These are phyloP conservation scores for Coregonus ussuriensis DNA, from an alignment of 2,797 vertebrate genomes.

Conservation along the genomic window DNA sequence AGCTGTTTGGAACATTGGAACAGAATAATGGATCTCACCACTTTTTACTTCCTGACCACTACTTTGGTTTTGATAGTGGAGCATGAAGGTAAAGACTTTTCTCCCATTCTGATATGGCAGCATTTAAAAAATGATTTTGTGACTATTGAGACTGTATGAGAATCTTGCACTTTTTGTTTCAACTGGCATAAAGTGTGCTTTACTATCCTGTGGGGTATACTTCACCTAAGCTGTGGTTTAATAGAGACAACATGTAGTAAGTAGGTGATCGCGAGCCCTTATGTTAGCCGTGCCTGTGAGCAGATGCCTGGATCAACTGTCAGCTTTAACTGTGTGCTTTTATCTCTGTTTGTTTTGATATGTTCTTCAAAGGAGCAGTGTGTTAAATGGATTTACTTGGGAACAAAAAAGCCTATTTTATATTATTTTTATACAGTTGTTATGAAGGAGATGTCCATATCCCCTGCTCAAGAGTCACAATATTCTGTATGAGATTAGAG, in stretches of 20 bases:
- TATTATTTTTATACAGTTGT: neutral
- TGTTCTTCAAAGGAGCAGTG: neutral
- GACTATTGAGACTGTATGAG: neutral
- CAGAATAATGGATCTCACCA: slow-evolving; percentile 46
- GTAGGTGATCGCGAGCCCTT: neutral
- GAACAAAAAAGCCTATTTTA: neutral
- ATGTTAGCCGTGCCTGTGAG: neutral
- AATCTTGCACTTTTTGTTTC: neutral
- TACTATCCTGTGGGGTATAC: neutral
- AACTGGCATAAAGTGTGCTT: neutral
- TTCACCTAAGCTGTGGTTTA: neutral
- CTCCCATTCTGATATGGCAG: neutral
- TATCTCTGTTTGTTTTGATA: too few species aligned
- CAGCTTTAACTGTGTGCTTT: neutral
- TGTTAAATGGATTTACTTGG: neutral
- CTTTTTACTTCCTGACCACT: slow-evolving; percentile 40
- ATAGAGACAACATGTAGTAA: neutral
- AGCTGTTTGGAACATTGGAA: neutral
- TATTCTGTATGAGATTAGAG: neutral
- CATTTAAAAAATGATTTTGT: neutral
- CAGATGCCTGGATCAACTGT: neutral
- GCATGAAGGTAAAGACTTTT: slow-evolving; percentile 49
- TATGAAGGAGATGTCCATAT: neutral
- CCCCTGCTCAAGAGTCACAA: neutral
- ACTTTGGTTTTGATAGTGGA: slow-evolving; percentile 44